Conservation (phyloP, 2,797 vertebrate genomes). For the Melanotaenia parkinsoni region DNA sequence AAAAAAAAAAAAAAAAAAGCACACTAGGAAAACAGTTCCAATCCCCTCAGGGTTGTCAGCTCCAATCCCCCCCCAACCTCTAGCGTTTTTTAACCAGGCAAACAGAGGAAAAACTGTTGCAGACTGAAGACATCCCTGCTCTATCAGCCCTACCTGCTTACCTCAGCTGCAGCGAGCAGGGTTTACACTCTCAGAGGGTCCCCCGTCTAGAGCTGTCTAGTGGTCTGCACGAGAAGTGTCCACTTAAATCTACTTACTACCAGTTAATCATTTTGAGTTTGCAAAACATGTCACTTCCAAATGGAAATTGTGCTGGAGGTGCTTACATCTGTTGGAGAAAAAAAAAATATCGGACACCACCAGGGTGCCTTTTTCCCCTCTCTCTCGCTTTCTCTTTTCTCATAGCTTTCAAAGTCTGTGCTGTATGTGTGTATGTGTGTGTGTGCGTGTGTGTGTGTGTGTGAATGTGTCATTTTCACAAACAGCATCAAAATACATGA, state of each 20-base stretch:
- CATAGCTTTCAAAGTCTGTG: conserved; percentile 58
- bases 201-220: conserved; percentile 13
- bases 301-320: conserved; percentile 69
- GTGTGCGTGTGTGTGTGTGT: conserved; percentile 34
- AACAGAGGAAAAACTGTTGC: conserved; percentile 82
- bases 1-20: conserved; percentile 59
- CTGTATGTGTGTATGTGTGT: conserved; percentile 35
- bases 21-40: conserved; percentile 82
- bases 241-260: conserved; percentile 66
- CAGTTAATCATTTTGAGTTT: conserved; percentile 67
- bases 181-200: conserved; percentile 45
- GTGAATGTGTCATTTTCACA: conserved; percentile 63
- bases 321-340: conserved; percentile 62
- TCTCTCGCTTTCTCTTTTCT: conserved; percentile 7
- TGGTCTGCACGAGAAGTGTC: conserved; percentile 51
- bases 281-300: conserved; percentile 69
- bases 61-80: conserved; percentile 69
- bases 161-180: conserved; percentile 43
- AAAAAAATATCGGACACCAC: conserved; percentile 61
- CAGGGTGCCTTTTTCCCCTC: conserved; percentile 19
- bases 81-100: conserved; percentile 80
- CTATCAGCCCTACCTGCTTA: conserved; percentile 62
- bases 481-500: conserved; percentile 84
- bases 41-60: conserved; percentile 85
- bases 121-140: conserved; percentile 70